These are phyloP conservation scores for Etia nguti DNA, from an alignment of 2,113 vertebrate species.

Conservation along the genomic window DNA sequence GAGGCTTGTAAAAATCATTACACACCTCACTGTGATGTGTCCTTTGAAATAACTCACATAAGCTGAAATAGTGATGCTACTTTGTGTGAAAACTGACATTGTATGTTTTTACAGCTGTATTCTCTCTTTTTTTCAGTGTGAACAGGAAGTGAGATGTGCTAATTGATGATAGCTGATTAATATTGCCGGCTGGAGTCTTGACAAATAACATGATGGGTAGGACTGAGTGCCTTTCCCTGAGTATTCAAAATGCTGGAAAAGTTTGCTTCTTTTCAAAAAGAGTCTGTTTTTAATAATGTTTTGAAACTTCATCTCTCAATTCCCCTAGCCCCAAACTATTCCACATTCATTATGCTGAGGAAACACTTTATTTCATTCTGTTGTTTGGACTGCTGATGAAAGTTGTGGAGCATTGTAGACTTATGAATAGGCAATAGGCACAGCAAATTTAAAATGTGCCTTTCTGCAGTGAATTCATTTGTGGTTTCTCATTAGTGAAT, in stretches of 20 bases:
- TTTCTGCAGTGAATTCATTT: slow-evolving; percentile 12
- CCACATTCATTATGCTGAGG: neutral
- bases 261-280: neutral
- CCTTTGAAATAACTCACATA: neutral
- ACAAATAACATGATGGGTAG: neutral
- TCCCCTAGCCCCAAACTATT: neutral
- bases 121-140: neutral
- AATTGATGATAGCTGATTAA: neutral
- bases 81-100: neutral
- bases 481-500: slow-evolving; percentile 41
- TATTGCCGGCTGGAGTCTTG: neutral
- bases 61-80: neutral
- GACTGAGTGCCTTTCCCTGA: neutral
- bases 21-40: neutral
- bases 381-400: slow-evolving; percentile 37
- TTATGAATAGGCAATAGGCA: slow-evolving; percentile 41
- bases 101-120: neutral
- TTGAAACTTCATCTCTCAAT: neutral
- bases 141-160: neutral
- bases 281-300: neutral
- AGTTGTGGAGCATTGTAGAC: slow-evolving; percentile 10
- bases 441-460: neutral
- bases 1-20: slow-evolving; percentile 32
- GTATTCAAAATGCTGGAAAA: neutral
- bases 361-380: slow-evolving; percentile 11